These are phyloP conservation scores for Clarias gariepinus DNA, from an alignment of 2,113 vertebrate species.

Conservation along the genomic window DNA sequence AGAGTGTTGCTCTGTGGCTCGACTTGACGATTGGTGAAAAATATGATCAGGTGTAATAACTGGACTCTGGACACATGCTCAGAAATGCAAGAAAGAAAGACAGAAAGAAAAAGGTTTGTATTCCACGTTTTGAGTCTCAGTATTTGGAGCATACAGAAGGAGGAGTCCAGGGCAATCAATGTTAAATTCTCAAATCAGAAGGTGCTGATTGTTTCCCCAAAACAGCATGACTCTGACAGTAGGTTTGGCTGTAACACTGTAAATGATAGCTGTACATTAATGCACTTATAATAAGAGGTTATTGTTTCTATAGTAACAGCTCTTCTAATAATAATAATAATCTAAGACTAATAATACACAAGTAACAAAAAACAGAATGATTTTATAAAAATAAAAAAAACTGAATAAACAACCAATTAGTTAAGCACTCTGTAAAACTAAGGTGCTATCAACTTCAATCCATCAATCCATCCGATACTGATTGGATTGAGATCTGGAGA, in stretches of 20 bases:
- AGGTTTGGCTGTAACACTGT: background rate
- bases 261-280: background rate
- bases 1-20: slow-evolving; percentile 3
- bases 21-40: background rate
- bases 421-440: too few species aligned
- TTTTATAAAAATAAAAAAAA: background rate
- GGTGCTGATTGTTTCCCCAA: background rate
- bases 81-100: background rate
- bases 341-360: background rate
- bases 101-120: background rate
- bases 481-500: too few species aligned
- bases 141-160: background rate
- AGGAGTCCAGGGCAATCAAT: background rate
- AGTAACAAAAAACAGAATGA: background rate
- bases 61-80: background rate
- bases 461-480: too few species aligned
- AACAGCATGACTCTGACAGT: background rate
- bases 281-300: background rate
- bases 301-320: background rate
- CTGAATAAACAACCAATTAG: background rate
- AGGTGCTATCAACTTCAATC: background rate
- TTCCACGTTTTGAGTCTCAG: background rate
- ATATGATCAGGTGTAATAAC: background rate
- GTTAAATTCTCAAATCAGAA: background rate
- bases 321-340: background rate